Base-by-base conservation (phyloP, 2,888 invertebrate species). In the Lasioglossum vierecki region DNA sequence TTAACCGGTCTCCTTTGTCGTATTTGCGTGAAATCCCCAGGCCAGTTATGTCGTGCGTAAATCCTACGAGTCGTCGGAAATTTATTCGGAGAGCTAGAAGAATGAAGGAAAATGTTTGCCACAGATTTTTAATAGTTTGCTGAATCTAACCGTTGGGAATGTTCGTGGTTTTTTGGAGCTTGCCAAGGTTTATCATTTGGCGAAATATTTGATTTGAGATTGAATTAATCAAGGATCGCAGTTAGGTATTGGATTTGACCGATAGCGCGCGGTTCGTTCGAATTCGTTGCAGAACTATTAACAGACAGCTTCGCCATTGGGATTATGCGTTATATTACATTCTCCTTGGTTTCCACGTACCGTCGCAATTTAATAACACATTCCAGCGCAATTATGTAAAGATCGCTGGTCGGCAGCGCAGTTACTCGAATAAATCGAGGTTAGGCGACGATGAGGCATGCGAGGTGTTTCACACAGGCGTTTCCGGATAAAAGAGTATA, bases 311-410 rank as follows among this genome's bases (percentile, higher is more conserved):
- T 11, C 11, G 68, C 68, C 68, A 39, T 68, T 68, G 68, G n/a
- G 9, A 68, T 68, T 39, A 22, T 68, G 39, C 22, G 39, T 68
- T 22, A 39, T 68, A 68, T 68, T 68, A 68, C 68, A 22, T 35
- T 68, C 68, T 68, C 68, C 68, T 68, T 39, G 68, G 68, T 68
- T 39, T 39, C 39, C 39, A 68, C 68, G 22, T 68, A 39, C 68
- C 68, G 39, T 18, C 22, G 68, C 39, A n/a, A 39, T 39, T 68
- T 68, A 68, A 68, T 68, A 68, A 68, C 39, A 68, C 68, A 68
- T 68, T 68, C 68, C 39, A 11, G 22, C 22, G 11, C 68, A 68
- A 68, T 68, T 39, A 39, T 68, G 68, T 68, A 39, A 68, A 68
- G 68, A 68, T 68, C 39, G 68, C 68, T 35, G 66, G 15, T 35